These are phyloP conservation scores for Mastacembelus armatus DNA, from an alignment of 2,797 vertebrate species.

Conservation along the genomic window DNA sequence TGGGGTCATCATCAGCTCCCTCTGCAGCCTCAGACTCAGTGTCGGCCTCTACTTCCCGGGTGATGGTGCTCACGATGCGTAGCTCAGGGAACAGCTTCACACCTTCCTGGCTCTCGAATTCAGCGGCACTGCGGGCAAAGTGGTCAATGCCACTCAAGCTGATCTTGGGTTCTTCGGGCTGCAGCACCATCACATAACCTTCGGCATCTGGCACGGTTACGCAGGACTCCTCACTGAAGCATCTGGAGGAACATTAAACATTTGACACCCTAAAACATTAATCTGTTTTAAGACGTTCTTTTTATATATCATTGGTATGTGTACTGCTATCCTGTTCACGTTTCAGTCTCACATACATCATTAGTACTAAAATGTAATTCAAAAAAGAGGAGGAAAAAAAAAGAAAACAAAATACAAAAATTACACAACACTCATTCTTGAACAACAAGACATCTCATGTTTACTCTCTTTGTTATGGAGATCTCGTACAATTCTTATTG, in stretches of 20 bases:
- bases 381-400: slow-evolving; percentile 25
- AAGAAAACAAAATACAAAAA: background rate
- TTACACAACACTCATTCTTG: slow-evolving; percentile 3
- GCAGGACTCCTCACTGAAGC: slow-evolving; percentile 91
- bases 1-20: slow-evolving; percentile 91
- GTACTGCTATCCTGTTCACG: slow-evolving; percentile 13
- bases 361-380: slow-evolving; percentile 14
- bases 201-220: slow-evolving; percentile 89
- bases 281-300: too few species aligned
- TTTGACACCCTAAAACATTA: background rate
- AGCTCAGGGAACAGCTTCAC: slow-evolving; percentile 96
- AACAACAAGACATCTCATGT: slow-evolving; percentile 16
- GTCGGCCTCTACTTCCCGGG: slow-evolving; percentile 92
- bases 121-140: slow-evolving; percentile 93
- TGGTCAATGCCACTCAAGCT: slow-evolving; percentile 96
- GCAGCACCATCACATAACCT: slow-evolving; percentile 94
- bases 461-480: slow-evolving; percentile 47
- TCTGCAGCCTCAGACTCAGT: slow-evolving; percentile 80
- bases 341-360: slow-evolving; percentile 6
- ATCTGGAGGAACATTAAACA: slow-evolving; percentile 76
- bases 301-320: slow-evolving; percentile 14
- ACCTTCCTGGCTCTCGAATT: slow-evolving; percentile 93
- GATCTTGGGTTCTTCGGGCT: slow-evolving; percentile 97
- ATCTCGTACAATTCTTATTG: slow-evolving; percentile 25
- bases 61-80: slow-evolving; percentile 96